phyloP scores from a whole-genome alignment of 2,888 invertebrate genomes.

The Aquatica leii region DNA sequence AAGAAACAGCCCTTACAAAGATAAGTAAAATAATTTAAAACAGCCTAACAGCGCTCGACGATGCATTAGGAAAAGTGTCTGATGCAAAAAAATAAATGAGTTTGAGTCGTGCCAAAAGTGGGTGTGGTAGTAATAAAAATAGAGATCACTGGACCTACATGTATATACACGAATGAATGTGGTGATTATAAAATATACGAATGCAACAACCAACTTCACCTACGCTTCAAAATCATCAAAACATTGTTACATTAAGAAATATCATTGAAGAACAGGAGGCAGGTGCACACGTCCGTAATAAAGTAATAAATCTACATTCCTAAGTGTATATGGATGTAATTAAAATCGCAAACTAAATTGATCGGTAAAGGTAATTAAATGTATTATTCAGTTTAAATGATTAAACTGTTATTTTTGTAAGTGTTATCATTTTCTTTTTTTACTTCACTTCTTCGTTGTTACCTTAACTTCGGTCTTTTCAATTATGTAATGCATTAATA shows the following conservation, averaged over 20 bases:
- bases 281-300: slow-evolving; percentile 34
- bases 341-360: slow-evolving; percentile 33
- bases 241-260: background rate
- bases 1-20: slow-evolving; percentile 45
- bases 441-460: too few relatives aligned
- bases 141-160: slow-evolving; percentile 22
- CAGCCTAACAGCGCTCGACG: slow-evolving; percentile 35
- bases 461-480: slow-evolving; percentile 4
- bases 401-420: too few relatives aligned
- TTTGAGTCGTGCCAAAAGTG: slow-evolving; percentile 50
- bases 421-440: too few relatives aligned
- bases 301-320: slow-evolving; percentile 37
- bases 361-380: slow-evolving; percentile 26
- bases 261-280: slow-evolving; percentile 22
- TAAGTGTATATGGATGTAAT: slow-evolving; percentile 30
- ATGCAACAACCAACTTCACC: slow-evolving; percentile 10
- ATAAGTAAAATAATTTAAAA: slow-evolving; percentile 45
- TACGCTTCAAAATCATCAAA: slow-evolving; percentile 2
- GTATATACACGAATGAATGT: slow-evolving; percentile 8
- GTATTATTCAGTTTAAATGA: slow-evolving; percentile 4
- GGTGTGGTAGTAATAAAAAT: slow-evolving; percentile 48
- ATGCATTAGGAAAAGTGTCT: slow-evolving; percentile 36
- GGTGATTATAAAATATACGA: slow-evolving; percentile 16
- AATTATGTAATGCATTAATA: slow-evolving; percentile 32
- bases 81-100: slow-evolving; percentile 51